Conservation (phyloP, 2,888 invertebrate genomes). For the Harpalus rubripes region DNA sequence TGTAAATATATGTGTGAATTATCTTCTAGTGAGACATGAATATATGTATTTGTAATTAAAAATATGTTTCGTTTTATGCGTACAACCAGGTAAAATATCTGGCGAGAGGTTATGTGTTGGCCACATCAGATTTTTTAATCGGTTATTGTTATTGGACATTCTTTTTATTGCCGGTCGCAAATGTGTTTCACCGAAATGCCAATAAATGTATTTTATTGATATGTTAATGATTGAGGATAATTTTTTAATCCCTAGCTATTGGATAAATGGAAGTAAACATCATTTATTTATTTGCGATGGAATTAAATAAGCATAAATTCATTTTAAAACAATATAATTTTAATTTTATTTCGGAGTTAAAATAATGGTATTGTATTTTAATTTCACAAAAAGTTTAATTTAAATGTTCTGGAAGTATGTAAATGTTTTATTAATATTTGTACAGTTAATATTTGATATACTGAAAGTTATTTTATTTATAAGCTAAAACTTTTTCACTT, state of each 20-base stretch:
- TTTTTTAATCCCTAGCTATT: background rate
- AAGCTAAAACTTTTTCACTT: background rate
- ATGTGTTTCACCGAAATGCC: background rate
- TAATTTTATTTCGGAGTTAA: background rate
- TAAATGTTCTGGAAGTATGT: background rate
- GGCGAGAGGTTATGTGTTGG: too few species aligned
- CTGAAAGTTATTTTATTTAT: background rate
- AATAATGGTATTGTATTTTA: background rate
- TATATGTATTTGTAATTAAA: too few species aligned
- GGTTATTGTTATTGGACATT: background rate
- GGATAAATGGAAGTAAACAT: background rate
- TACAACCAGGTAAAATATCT: too few species aligned
- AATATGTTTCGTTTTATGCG: too few species aligned
- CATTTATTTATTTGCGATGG: background rate
- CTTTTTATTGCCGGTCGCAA: background rate
- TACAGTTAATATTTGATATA: background rate
- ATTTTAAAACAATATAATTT: background rate
- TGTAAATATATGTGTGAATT: too few species aligned
- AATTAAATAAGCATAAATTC: background rate
- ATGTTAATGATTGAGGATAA: background rate
- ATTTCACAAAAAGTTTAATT: background rate
- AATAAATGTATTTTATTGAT: background rate
- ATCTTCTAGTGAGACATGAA: too few species aligned
- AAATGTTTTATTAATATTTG: background rate
- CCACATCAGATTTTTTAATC: too few species aligned